These are phyloP conservation scores for Clarias magur DNA, from an alignment of 2,113 vertebrate genomes.

Conservation along the genomic window DNA sequence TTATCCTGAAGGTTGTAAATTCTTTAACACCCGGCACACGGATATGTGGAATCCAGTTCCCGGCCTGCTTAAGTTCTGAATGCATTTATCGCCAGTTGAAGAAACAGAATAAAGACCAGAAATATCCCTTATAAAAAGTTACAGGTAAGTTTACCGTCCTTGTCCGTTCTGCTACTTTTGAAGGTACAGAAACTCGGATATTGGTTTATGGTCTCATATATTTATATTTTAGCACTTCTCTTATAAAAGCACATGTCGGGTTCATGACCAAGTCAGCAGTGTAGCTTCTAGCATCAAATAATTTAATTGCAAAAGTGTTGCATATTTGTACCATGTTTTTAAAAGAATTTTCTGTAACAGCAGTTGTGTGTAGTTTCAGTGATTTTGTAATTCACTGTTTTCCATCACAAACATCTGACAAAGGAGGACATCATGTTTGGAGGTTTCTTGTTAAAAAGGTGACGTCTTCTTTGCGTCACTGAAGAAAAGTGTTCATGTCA, in stretches of 20 bases:
- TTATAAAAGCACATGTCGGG: not conserved
- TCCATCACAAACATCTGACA: not conserved
- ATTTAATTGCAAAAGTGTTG: not conserved
- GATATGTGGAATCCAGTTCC: no score
- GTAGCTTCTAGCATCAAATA: not conserved
- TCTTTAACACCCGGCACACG: not conserved
- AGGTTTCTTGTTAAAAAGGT: not conserved
- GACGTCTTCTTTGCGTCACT: not conserved
- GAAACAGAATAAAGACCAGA: not conserved
- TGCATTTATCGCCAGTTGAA: not conserved
- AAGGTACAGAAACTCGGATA: not conserved
- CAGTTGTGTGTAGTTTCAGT: not conserved
- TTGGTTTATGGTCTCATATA: not conserved
- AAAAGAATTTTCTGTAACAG: no score
- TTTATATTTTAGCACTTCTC: not conserved
- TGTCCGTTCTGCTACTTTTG: not conserved
- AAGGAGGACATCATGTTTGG: not conserved
- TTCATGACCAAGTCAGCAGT: not conserved
- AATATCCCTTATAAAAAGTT: not conserved
- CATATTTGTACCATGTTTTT: not conserved
- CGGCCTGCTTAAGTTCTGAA: not conserved
- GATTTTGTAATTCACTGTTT: not conserved
- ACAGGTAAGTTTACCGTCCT: slow-evolving; percentile 17
- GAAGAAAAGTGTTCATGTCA: not conserved
- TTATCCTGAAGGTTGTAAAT: not conserved